A percentile compares a stretch with the other conserved stretches of the same genome.
These are phyloP conservation scores for Lissocephala sabroskyi DNA, from an alignment of 2,888 invertebrate genomes.

Conservation along the genomic window DNA sequence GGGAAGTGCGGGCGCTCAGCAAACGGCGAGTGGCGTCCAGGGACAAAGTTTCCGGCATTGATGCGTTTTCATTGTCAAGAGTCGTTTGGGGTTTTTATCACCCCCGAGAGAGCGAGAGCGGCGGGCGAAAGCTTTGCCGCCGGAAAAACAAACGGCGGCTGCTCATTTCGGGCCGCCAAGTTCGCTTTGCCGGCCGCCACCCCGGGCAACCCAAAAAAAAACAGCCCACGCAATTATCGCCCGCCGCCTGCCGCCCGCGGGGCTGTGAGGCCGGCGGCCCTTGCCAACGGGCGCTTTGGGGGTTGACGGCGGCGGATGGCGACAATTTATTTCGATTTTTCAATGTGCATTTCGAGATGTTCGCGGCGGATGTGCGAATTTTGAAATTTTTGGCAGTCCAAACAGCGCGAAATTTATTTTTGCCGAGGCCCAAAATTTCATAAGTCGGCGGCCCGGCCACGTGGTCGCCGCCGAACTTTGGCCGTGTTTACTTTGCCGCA, in stretches of 20 bases:
- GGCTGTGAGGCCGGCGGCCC: not conserved
- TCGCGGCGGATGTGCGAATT: not conserved
- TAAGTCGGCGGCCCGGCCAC: no score
- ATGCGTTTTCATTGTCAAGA: slow-evolving; percentile 50
- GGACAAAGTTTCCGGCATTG: slow-evolving; percentile 3
- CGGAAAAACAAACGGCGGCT: not conserved
- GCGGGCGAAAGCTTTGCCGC: not conserved
- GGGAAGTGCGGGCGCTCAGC: no score
- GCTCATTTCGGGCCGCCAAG: not conserved
- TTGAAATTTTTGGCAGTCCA: no score
- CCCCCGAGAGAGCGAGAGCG: not conserved
- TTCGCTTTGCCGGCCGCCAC: not conserved
- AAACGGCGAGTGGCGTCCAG: no score
- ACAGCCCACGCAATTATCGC: no score
- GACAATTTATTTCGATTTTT: slow-evolving; percentile 1
- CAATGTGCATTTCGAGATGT: slow-evolving; percentile 1
- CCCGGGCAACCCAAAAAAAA: not conserved
- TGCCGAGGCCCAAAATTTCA: no score
- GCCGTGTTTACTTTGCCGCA: no score
- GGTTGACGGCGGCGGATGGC: not conserved
- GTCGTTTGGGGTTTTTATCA: no score
- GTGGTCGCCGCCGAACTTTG: no score
- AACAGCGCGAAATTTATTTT: no score
- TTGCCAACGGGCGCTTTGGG: not conserved
- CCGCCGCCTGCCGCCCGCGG: no score